phyloP scores from a whole-genome alignment of 2,888 invertebrate genomes.

The Schizaphis graminum region DNA sequence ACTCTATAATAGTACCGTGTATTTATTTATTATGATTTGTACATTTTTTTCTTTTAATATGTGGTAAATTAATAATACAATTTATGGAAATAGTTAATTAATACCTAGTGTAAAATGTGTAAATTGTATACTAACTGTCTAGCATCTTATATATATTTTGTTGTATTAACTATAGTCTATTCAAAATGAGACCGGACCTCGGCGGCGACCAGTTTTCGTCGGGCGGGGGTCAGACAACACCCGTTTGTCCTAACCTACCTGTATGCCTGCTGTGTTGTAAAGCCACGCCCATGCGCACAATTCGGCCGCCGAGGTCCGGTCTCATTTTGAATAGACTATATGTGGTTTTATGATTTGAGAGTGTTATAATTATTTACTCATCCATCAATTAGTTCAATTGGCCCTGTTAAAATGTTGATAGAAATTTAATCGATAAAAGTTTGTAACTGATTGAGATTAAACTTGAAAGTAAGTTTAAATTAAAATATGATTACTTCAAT shows the following conservation, averaged over 20 bases:
- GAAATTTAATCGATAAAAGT: not conserved
- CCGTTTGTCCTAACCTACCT: no score
- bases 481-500: constrained; percentile 4
- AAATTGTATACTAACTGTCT: not conserved
- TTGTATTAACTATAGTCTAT: not conserved
- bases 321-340: no score
- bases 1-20: not conserved
- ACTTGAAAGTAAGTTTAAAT: not conserved
- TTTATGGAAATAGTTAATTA: not conserved
- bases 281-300: no score
- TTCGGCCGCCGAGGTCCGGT: no score
- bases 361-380: not conserved
- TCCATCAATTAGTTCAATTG: not conserved
- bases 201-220: no score
- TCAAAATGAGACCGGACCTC: no score
- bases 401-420: not conserved
- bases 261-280: no score
- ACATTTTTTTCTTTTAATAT: not conserved
- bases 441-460: not conserved
- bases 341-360: not conserved
- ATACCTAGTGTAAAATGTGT: not conserved
- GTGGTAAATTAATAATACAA: not conserved
- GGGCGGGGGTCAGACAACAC: no score
- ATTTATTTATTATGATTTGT: not conserved
- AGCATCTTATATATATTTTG: not conserved